These are phyloP conservation scores for Thereva unica DNA, from an alignment of 2,888 invertebrate genomes.

Conservation along the genomic window DNA sequence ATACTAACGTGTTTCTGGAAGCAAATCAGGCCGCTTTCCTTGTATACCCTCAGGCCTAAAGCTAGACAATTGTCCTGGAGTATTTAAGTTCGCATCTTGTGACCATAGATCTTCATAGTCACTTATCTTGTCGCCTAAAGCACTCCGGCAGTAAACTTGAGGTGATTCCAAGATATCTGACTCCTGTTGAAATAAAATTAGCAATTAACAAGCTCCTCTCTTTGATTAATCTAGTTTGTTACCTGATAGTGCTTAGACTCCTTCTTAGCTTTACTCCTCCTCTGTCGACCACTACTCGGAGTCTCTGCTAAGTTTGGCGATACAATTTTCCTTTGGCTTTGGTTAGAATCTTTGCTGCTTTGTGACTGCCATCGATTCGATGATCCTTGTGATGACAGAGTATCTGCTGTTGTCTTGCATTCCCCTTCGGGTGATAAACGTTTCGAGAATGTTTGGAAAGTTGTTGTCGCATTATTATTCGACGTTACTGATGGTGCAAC, in stretches of 20 bases:
- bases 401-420: constrained; percentile 54
- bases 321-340: constrained; percentile 59
- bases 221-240: constrained; percentile 41
- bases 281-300: constrained; percentile 59
- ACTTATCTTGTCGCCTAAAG: constrained; percentile 87
- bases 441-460: constrained; percentile 68
- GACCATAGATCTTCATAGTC: constrained; percentile 96
- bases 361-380: constrained; percentile 55
- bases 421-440: constrained; percentile 72
- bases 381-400: constrained; percentile 70
- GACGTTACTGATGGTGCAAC: constrained; percentile 48
- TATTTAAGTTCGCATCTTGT: constrained; percentile 62
- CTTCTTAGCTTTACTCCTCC: constrained; percentile 63
- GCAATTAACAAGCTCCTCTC: constrained; percentile 52
- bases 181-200: constrained; percentile 64
- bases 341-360: constrained; percentile 64
- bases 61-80: constrained; percentile 58
- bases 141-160: constrained; percentile 81
- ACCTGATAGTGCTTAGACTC: constrained; percentile 74
- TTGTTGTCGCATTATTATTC: constrained; percentile 47
- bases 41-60: constrained; percentile 54
- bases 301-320: constrained; percentile 58
- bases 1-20: constrained; percentile 63
- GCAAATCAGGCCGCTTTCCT: constrained; percentile 62
- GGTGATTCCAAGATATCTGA: constrained; percentile 85